Conservation (phyloP, 2,888 invertebrate genomes). For the Herminia tarsipennalis region DNA sequence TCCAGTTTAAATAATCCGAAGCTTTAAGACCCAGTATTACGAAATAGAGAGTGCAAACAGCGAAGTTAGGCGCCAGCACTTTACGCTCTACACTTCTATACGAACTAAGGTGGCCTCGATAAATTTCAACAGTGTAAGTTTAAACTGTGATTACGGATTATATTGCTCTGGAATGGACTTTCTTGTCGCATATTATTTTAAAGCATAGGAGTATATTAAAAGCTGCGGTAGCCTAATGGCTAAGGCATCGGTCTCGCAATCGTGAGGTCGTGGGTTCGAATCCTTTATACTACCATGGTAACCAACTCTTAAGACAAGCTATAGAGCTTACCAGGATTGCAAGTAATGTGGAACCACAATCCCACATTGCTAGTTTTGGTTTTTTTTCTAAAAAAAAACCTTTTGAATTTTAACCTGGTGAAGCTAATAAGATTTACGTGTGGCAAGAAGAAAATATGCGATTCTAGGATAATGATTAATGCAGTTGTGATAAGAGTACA, state of each 20-base stretch:
- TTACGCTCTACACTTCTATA: slow-evolving; percentile 59
- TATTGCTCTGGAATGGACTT: slow-evolving; percentile 47
- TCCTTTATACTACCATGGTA: background rate
- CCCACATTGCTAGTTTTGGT: no score
- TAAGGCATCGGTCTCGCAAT: no score
- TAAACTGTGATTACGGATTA: slow-evolving; percentile 59
- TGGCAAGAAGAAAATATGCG: no score
- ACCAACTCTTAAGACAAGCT: background rate
- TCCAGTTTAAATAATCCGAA: background rate
- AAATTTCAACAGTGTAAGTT: slow-evolving; percentile 78
- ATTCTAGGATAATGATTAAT: no score
- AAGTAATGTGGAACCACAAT: no score
- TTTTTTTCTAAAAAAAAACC: no score
- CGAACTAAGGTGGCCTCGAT: slow-evolving; percentile 73
- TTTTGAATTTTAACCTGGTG: no score
- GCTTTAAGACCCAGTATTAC: slow-evolving; percentile 26
- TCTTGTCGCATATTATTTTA: no score
- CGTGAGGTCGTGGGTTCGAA: background rate
- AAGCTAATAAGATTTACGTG: no score
- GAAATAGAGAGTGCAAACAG: slow-evolving; percentile 37
- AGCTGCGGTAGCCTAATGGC: no score
- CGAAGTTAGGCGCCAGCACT: slow-evolving; percentile 35
- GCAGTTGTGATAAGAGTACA: no score
- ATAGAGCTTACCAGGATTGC: background rate
- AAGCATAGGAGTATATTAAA: no score